Percentiles rank a stretch among this genome's conserved stretches.
Conservation (phyloP, 2,888 invertebrate genomes). For the Busseola fusca region DNA sequence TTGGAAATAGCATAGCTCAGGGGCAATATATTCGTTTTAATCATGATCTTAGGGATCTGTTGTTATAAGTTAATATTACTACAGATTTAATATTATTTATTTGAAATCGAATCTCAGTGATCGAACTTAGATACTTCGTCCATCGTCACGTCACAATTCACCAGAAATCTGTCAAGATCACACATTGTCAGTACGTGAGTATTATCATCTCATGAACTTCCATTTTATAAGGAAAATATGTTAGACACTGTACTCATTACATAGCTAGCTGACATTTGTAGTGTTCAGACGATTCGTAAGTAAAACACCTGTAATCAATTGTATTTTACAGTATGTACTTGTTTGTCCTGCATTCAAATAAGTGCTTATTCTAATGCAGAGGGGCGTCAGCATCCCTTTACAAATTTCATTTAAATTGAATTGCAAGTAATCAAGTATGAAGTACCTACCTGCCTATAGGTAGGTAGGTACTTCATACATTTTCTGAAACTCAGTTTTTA, state of each 20-base stretch:
- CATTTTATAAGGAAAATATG: slow-evolving; percentile 45
- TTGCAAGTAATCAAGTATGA: slow-evolving; percentile 5
- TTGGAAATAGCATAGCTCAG: slow-evolving; percentile 18
- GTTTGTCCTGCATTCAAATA: not conserved
- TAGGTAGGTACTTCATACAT: slow-evolving; percentile 1
- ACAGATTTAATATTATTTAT: slow-evolving; percentile 21
- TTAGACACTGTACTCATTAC: slow-evolving; percentile 9
- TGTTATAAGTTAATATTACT: slow-evolving; percentile 32
- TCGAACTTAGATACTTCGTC: slow-evolving; percentile 49
- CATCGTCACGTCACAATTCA: slow-evolving; percentile 68
- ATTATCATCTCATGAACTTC: slow-evolving; percentile 51
- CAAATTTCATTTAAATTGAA: slow-evolving; percentile 4
- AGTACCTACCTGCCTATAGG: not conserved
- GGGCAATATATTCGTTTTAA: slow-evolving; percentile 25
- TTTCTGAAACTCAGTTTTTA: slow-evolving; percentile 5
- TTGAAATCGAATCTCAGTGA: slow-evolving; percentile 52
- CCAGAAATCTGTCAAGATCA: slow-evolving; percentile 71
- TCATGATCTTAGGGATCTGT: slow-evolving; percentile 41
- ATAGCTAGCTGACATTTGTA: slow-evolving; percentile 6
- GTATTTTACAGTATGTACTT: not conserved
- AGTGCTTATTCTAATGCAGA: not conserved
- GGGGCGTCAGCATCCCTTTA: slow-evolving; percentile 7
- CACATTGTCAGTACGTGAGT: slow-evolving; percentile 58
- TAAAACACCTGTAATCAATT: slow-evolving; percentile 6
- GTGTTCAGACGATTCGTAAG: not conserved